Evolutionary conservation across 2,888 invertebrate genomes (phyloP), one percentile per base, ranked within the genome.

Genomic region (Drosophila atripex): DNA sequence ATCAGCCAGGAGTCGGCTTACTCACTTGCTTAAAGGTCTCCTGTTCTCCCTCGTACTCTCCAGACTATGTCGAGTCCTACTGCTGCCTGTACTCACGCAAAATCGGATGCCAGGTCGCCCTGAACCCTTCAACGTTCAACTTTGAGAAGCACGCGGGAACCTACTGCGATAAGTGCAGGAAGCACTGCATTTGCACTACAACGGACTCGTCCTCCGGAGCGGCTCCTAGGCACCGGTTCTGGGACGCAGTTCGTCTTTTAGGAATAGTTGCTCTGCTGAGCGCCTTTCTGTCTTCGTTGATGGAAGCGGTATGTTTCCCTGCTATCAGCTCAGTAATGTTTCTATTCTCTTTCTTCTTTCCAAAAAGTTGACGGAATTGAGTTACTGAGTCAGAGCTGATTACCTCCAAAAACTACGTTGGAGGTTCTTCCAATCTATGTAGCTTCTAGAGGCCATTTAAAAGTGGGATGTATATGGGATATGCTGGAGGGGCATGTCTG

Each of bases 31-130:
- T 28, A 9, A 28, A 28, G 28, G 8, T 11, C 25, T 16, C 16
- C 7, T 43, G 7, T 21, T n/a, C 3, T 28, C 28, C 28, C 28
- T 9, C 9, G 1, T 28, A 9, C 2, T 28, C 9, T 3, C 1
- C 47, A 76, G 76, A 14, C 0, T 25, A 12, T 5, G 12, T 66
- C 8, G 12, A 46, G 0, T 38, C 39, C 1, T 64, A 32, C 25
- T 80, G 82, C 25, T 80, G 79, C 38, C 53, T 80, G 5, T 78
- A 64, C 52, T 80, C 80, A 0, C 11, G 14, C 0, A 0, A 7
- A 0, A 0, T 39, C 1, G 78, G 80, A 5, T 80, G 79, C 25
- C 61, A 69, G 11, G 9, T 52, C 4, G 66, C 65, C 2, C 0
- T 78, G 2, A 43, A 71, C 41, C 51, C 61, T 0, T 0, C 1